phyloP scores from a whole-genome alignment of 92 coral and sea anemone species.

The Phymanthus crucifer region DNA sequence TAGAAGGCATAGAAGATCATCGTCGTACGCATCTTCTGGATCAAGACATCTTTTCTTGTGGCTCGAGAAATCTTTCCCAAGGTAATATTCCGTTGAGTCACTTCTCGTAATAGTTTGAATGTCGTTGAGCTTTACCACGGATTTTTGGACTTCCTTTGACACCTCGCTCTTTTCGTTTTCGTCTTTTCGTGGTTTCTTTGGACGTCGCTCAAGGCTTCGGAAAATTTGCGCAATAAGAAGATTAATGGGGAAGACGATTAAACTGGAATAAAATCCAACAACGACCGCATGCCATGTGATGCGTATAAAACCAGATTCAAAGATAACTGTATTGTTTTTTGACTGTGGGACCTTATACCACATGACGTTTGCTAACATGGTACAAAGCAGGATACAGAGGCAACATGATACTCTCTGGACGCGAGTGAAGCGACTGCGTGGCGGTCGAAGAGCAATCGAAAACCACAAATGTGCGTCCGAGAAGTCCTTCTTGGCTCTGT shows the following conservation, averaged over 20 bases:
- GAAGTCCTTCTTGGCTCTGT: constrained; percentile 85
- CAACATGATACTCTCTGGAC: constrained; percentile 96
- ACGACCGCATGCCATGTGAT: constrained; percentile 85
- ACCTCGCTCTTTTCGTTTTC: constrained; percentile 1
- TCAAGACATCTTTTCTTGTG: neutral
- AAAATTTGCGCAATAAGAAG: constrained; percentile 80
- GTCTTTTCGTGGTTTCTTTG: constrained; percentile 54
- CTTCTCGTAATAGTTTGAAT: constrained; percentile 23
- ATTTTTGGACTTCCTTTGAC: neutral
- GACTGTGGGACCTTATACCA: constrained; percentile 64
- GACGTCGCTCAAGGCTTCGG: constrained; percentile 73
- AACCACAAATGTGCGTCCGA: constrained; percentile 96
- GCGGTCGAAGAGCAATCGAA: constrained; percentile 94
- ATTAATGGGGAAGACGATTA: constrained; percentile 92
- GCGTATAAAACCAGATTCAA: constrained; percentile 73
- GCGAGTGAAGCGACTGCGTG: constrained; percentile 92
- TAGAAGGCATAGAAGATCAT: constrained; percentile 27
- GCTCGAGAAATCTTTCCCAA: neutral
- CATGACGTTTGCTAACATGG: constrained; percentile 90
- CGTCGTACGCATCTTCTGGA: constrained; percentile 21
- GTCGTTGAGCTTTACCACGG: constrained; percentile 24
- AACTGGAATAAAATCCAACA: constrained; percentile 85
- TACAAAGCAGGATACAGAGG: constrained; percentile 77
- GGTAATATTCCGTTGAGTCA: constrained; percentile 1
- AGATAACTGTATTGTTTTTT: constrained; percentile 65